phyloP scores from a whole-genome alignment of 2,113 vertebrate genomes.

The Crypturellus undulatus region DNA sequence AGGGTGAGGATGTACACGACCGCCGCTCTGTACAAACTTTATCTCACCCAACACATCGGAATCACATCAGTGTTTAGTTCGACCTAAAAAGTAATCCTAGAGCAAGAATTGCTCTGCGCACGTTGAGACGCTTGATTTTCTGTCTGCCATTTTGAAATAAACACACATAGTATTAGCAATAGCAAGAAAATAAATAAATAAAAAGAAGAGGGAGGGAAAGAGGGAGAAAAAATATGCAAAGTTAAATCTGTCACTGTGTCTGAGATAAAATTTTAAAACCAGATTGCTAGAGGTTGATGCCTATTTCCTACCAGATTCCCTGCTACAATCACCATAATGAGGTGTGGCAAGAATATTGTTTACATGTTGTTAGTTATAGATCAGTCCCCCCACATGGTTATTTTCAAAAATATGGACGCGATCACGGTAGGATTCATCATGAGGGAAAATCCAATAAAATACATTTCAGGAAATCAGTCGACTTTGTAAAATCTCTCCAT shows the following conservation, averaged over 20 bases:
- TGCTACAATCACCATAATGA: background rate
- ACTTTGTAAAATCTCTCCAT: conserved; percentile 7
- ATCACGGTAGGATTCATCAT: background rate
- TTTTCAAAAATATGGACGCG: background rate
- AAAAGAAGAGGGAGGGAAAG: background rate
- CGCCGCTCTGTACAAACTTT: conserved; percentile 14
- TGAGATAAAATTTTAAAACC: background rate
- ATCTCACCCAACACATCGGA: background rate
- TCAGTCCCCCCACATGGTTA: background rate
- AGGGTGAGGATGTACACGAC: background rate
- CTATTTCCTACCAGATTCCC: background rate
- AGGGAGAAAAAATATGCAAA: rapidly evolving
- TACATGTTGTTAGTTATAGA: background rate
- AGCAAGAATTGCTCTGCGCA: rapidly evolving
- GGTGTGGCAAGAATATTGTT: background rate
- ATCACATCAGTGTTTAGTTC: background rate
- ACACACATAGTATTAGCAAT: background rate
- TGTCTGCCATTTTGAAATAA: conserved; percentile 41
- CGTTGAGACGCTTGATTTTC: background rate
- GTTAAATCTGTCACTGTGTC: background rate
- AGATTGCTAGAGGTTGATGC: background rate
- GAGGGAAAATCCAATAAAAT: conserved; percentile 18
- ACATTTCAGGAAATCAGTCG: conserved; percentile 17
- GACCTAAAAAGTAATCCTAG: background rate
- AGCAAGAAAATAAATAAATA: background rate